These are phyloP conservation scores for Aricia artaxerxes DNA, from an alignment of 2,888 invertebrate genomes.

Conservation along the genomic window DNA sequence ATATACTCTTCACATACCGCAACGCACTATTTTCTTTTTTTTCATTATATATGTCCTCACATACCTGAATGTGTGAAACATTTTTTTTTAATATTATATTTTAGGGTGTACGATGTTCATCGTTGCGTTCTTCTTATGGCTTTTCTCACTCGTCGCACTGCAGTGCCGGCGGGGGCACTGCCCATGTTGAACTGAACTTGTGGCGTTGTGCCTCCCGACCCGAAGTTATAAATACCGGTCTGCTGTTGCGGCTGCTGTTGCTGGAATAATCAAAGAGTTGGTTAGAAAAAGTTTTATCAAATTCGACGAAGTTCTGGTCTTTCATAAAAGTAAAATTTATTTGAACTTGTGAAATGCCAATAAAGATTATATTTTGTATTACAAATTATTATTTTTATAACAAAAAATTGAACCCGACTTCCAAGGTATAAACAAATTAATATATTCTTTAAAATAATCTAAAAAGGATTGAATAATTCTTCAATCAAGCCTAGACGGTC, in stretches of 20 bases:
- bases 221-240: slow-evolving; percentile 57
- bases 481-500: no score
- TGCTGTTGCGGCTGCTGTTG: slow-evolving; percentile 45
- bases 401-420: no score
- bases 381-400: no score
- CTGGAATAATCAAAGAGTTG: slow-evolving; percentile 30
- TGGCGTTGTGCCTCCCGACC: slow-evolving; percentile 41
- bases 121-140: slow-evolving; percentile 63
- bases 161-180: slow-evolving; percentile 50
- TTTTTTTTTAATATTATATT: slow-evolving; percentile 9
- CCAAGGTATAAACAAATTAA: no score
- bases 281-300: not conserved
- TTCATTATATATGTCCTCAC: not conserved
- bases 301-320: not conserved
- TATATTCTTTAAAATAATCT: no score
- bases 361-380: no score
- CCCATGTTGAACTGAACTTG: slow-evolving; percentile 68
- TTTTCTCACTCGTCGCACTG: slow-evolving; percentile 56
- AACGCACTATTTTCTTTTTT: not conserved
- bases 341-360: no score
- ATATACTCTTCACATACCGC: not conserved
- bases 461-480: no score
- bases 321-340: no score
- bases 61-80: slow-evolving; percentile 25
- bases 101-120: slow-evolving; percentile 47